These are phyloP conservation scores for Brachirus orientalis DNA, from an alignment of 2,113 vertebrate species.

Conservation along the genomic window DNA sequence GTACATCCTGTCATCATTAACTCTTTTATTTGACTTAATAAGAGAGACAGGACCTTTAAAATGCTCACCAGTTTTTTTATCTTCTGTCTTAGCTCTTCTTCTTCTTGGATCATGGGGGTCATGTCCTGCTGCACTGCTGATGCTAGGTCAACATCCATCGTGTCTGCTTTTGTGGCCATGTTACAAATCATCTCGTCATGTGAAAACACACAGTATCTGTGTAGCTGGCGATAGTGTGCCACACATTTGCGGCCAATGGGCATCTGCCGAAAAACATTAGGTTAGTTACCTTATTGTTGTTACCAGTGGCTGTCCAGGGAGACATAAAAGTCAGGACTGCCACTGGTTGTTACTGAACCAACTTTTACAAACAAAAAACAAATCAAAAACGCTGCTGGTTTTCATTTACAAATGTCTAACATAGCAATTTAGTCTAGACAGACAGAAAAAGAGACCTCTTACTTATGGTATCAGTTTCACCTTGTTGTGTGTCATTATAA, in stretches of 20 bases:
- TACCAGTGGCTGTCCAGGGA: too few species aligned
- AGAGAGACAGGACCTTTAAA: neutral
- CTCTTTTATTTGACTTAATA: neutral
- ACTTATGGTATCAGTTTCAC: too few species aligned
- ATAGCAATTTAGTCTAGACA: too few species aligned
- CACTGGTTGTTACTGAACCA: too few species aligned
- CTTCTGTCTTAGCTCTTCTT: conserved; percentile 85
- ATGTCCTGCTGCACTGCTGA: conserved; percentile 91
- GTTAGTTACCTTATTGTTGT: too few species aligned
- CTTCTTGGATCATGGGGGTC: conserved; percentile 87
- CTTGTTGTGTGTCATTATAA: too few species aligned
- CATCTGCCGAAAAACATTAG: conserved; percentile 77
- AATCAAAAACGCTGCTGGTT: too few species aligned
- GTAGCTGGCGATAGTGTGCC: conserved; percentile 91
- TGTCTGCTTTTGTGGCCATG: conserved; percentile 90
- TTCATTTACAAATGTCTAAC: too few species aligned
- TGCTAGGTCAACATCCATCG: conserved; percentile 89
- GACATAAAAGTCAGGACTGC: too few species aligned
- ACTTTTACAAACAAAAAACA: too few species aligned
- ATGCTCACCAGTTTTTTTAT: conserved; percentile 87
- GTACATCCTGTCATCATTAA: neutral
- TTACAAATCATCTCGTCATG: conserved; percentile 98
- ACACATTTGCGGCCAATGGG: conserved; percentile 92
- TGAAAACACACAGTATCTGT: conserved; percentile 97
- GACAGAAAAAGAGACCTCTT: too few species aligned